Evolutionary conservation across 2,113 vertebrate genomes (phyloP).

Genomic region (Ammodytes dubius): DNA sequence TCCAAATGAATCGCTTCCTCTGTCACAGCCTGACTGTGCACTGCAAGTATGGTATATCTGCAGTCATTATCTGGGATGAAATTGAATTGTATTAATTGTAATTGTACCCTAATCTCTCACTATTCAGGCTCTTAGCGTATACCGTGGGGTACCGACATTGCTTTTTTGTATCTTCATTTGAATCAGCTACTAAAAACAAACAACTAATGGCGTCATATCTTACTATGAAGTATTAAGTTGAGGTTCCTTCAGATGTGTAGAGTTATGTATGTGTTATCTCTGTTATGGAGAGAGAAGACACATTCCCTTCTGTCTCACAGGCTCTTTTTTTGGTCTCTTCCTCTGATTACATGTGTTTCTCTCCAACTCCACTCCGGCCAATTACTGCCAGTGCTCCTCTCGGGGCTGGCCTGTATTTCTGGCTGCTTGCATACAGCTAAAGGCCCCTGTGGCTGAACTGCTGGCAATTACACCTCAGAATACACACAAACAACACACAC

Average conservation of each 20-base stretch:
- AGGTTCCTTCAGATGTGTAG: neutral
- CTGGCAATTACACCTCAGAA: conserved; percentile 68
- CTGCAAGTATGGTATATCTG: neutral
- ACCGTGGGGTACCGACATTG: no score
- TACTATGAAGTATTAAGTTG: no score
- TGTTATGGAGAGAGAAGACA: neutral
- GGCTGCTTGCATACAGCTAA: conserved; percentile 14
- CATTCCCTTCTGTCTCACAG: neutral
- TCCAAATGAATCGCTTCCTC: neutral
- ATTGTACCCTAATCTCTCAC: neutral
- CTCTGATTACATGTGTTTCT: conserved; percentile 40
- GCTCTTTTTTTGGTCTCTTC: neutral
- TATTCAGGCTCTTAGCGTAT: neutral
- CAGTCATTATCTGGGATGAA: neutral
- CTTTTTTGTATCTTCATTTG: neutral
- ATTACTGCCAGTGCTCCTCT: conserved; percentile 56
- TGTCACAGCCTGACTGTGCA: neutral
- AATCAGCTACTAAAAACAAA: neutral
- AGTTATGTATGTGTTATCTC: neutral
- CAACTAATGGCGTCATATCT: neutral
- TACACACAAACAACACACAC: conserved; percentile 4
- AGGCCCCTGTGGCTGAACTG: conserved; percentile 28
- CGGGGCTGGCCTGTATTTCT: conserved; percentile 16
- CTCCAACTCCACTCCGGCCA: conserved; percentile 45
- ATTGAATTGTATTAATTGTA: neutral